Evolutionary conservation across 2,797 vertebrate species (phyloP), one percentile per base, ranked within the genome.

Genomic region (Percopsis omiscomaycus): DNA sequence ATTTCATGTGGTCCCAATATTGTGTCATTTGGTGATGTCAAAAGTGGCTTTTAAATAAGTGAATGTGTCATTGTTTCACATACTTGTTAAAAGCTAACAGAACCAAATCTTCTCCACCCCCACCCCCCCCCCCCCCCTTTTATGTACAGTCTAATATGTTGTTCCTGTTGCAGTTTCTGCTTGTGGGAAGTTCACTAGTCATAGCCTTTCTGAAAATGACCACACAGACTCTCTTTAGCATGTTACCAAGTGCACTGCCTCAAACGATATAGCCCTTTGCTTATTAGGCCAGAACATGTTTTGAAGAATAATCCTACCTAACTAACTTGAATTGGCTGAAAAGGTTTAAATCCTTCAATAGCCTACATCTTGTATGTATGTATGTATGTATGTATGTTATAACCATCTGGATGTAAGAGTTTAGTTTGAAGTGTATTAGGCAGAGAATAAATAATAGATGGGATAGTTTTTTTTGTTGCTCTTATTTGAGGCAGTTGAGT

Each of bases 1-100:
- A 85, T 87, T 82, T 87, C 71, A 88, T 78, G 62, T 52, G 62
- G 52, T 58, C 60, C 47, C 50, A 61, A 53, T 73, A 52, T 68
- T 81, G 66, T 84, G 78, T 83, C 22, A 78, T 72, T 77, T 69
- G 28, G 59, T 81, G 81, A 86, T 71, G 71, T 87, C 79, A 78
- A 27, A 63, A 56, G 44, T 73, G 64, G n/a, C 12, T 77, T 82
- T 63, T 65, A 71, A 71, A 68, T 66, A 66, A 42, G 47, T 9
- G 9, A 55, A 44, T 28, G n/a, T 51, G 13, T 9, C 59, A 30
- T 62, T 49, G 45, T 59, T 76, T 78, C 49, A 49, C 45, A 53
- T 61, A 57, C 69, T 57, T 70, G 54, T 49, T 69, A 12, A 59
- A 75, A 76, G 66, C 49, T 27, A 63, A 59, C 48, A 16, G 52